Evolutionary conservation across 1,140 invertebrate genomes (phyloP), one percentile per base, ranked within the genome.

Genomic region (Anadara kagoshimensis): DNA sequence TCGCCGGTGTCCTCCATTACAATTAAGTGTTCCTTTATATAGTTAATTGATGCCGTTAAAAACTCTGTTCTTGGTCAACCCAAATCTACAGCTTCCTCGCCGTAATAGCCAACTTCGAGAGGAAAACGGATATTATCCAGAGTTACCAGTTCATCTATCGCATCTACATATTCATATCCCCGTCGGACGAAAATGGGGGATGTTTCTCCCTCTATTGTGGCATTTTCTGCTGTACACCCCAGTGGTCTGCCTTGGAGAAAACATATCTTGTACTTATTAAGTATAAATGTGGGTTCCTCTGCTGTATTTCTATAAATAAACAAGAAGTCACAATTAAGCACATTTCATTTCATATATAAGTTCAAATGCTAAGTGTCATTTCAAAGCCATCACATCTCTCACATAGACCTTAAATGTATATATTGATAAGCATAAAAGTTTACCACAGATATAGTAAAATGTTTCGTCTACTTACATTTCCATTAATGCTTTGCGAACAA

Each of bases 1-100:
- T 18, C 1, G 16, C 10, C 20, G 1, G 20, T 22, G 1, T 4
- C 49, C 20, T 51, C 49, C 10, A 16, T 22, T 22, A 4, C 16
- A 51, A 18, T 10, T 1, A 51, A 22, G 16, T 18, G 16, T 51
- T 16, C 20, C 20, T 51, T 51, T 2, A 51, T 51, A 18, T 51
- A 16, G 20, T 16, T 22, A 4, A 51, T 16, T 16, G 49, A 16
- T 1, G 36, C 18, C 1, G 7, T 22, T 1, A 61, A 61, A 36
- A 61, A 61, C 36, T 61, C 58, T 29, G 24, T 61, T 29, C 58
- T 61, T 11, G 58, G 58, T 24, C 58, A 11, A 11, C 58, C 58
- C 24, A 29, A 61, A 43, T 61, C 58, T 29, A n/a, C 58, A 11
- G 26, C 58, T 29, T 24, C 7, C 26, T 61, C 58, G 2, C 58